Base-by-base conservation (phyloP, 2,888 invertebrate species). In the Heliconius hortense region DNA sequence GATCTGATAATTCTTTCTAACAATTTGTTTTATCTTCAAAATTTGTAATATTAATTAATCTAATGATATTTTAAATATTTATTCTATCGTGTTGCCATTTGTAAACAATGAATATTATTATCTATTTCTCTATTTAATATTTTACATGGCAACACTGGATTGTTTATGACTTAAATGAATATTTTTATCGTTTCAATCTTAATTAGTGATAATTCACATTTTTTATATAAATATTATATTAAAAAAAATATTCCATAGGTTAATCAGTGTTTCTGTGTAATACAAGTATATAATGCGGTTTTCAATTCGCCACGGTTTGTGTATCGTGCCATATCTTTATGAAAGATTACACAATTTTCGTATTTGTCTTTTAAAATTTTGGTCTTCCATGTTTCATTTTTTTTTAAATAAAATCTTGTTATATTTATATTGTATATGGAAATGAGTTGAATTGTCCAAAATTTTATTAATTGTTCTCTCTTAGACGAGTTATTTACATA, bases 401-500 rank as follows among this genome's bases (percentile, higher is more conserved):
- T 59, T 18, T 11, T 4, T 15, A 0, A 39, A 39, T n/a, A 64
- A 64, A 35, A 64, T 8, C 21, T 70, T 56, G 69, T 69, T 69
- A 53, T 69, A 68, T 68, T 13, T 53, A 53, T 68, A 53, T 28
- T 28, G 24, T 56, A n/a, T 69, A 56, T 53, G 69, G 69, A 53
- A 56, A 53, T 68, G 11, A 53, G 70, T 70, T 70, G 31, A 31
- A 76, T 56, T 72, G 68, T 72, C n/a, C 48, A 64, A 73, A 53
- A 75, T 77, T 77, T 72, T 75, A 77, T 77, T 75, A 63, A 76
- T 72, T 68, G 63, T 68, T 62, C 63, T 72, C 66, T 60, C 35
- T 64, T 62, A 68, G 48, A 76, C 39, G 53, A 76, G 62, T 48
- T 77, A 73, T 75, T 75, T 73, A 53, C 53, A 53, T 53, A 53